Evolutionary conservation across 2,888 invertebrate genomes (phyloP).

Genomic region (Dryomyza anilis): DNA sequence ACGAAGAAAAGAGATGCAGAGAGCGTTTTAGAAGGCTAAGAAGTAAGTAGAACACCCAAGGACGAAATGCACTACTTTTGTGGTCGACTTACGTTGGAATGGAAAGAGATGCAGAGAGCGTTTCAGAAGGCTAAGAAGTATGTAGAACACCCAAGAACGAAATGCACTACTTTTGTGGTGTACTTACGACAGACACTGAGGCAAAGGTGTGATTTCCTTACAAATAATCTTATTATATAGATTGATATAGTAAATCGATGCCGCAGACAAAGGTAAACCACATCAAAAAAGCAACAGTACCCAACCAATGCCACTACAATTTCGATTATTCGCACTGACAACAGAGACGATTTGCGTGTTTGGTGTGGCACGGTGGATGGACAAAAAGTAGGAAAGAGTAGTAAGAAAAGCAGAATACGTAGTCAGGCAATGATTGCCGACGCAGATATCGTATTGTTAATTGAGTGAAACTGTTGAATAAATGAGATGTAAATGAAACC

Average conservation of each 20-base stretch:
- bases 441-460: slow-evolving; percentile 9
- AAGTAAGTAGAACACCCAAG: no score
- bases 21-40: background rate
- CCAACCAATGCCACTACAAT: background rate
- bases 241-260: background rate
- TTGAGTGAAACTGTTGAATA: slow-evolving; percentile 16
- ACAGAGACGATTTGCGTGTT: background rate
- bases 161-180: background rate
- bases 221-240: background rate
- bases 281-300: background rate
- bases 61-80: no score
- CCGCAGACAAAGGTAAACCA: background rate
- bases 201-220: background rate
- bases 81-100: no score
- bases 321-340: background rate
- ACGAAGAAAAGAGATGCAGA: background rate
- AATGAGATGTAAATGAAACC: slow-evolving; percentile 14
- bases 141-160: no score
- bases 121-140: no score
- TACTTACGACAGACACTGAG: background rate
- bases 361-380: background rate
- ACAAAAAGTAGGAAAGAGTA: background rate
- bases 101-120: no score
- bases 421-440: background rate
- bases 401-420: background rate